A percentile compares a stretch with the other conserved stretches of the same genome.
Evolutionary conservation across 2,113 vertebrate genomes (phyloP).

Genomic region (Tringa solitaria): DNA sequence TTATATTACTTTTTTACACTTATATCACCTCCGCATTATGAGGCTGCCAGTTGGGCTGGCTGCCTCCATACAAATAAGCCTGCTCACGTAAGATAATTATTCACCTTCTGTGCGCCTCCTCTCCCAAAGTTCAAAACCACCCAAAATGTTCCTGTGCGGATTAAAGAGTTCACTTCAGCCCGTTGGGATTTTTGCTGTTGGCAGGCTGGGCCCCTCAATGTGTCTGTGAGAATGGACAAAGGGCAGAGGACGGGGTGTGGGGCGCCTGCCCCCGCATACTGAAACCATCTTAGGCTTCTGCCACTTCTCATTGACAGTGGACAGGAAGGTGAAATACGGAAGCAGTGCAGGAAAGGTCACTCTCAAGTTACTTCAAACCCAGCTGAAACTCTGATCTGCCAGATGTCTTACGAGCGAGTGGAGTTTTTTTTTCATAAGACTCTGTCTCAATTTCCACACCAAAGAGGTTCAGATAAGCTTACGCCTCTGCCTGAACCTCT

Average conservation of each 20-base stretch:
- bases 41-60: neutral
- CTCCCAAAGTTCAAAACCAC: neutral
- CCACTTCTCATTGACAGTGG: fast-evolving
- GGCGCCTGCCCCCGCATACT: neutral
- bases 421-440: neutral
- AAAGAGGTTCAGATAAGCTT: conserved; percentile 40
- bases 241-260: neutral
- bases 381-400: conserved; percentile 19
- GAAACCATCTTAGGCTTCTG: neutral
- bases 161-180: neutral
- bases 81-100: neutral
- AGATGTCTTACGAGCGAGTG: neutral
- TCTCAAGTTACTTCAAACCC: conserved; percentile 10
- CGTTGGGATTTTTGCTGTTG: neutral
- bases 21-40: neutral
- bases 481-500: neutral
- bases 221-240: neutral
- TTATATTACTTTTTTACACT: neutral
- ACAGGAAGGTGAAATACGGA: neutral
- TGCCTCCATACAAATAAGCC: neutral
- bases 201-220: neutral
- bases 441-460: neutral
- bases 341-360: neutral
- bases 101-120: neutral
- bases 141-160: neutral